Percentiles rank a stretch among this genome's conserved stretches.
These are phyloP conservation scores for Cynocephalus volans DNA, from an alignment of 2,113 vertebrate species.

Conservation along the genomic window DNA sequence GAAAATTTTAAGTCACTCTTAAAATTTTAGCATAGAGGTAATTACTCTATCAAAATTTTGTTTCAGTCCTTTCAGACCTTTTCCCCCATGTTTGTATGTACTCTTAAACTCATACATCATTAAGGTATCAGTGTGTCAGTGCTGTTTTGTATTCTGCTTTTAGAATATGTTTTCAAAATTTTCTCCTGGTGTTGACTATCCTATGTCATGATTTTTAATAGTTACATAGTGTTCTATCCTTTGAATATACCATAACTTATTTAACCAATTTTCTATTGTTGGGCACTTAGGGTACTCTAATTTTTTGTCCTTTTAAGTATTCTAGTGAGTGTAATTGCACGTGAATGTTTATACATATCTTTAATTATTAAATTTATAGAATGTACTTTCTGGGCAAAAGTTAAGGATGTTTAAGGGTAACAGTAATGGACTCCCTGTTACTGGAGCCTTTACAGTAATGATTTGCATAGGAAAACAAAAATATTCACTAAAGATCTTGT, in stretches of 20 bases:
- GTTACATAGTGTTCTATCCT: background rate
- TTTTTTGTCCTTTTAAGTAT: constrained; percentile 18
- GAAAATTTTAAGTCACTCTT: background rate
- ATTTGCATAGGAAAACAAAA: background rate
- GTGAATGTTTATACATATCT: background rate
- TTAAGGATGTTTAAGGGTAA: background rate
- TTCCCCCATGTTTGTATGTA: background rate
- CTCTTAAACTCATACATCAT: background rate
- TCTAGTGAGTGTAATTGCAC: background rate
- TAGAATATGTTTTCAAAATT: constrained; percentile 20
- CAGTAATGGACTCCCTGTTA: background rate
- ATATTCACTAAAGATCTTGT: background rate
- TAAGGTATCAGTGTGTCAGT: background rate
- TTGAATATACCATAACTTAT: background rate
- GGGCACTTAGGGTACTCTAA: background rate
- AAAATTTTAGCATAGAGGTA: constrained; percentile 28
- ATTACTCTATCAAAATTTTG: background rate
- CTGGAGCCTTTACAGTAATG: background rate
- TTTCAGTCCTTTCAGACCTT: background rate
- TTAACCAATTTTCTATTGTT: background rate
- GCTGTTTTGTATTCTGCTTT: constrained; percentile 19
- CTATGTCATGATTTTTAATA: background rate
- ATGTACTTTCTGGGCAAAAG: background rate
- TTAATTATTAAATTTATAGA: constrained; percentile 15
- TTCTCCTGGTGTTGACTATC: background rate